These are phyloP conservation scores for Polydrusus tereticollis DNA, from an alignment of 2,888 invertebrate species.

Conservation along the genomic window DNA sequence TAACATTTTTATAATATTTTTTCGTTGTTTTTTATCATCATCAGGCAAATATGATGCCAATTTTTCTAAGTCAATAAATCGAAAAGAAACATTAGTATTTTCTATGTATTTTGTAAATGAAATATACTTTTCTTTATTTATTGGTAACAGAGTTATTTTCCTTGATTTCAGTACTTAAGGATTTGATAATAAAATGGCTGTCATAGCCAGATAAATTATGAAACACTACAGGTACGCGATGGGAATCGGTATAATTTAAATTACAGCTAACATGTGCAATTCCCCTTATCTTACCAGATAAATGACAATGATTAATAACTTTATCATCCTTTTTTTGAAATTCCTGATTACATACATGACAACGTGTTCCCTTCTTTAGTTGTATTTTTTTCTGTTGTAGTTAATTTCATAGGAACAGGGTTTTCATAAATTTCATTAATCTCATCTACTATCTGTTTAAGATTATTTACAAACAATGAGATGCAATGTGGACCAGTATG, in stretches of 20 bases:
- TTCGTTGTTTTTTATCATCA: neutral
- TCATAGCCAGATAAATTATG: neutral
- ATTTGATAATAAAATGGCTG: neutral
- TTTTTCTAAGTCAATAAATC: conserved; percentile 3
- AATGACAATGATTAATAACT: neutral
- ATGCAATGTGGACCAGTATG: conserved; percentile 27
- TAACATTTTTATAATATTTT: neutral
- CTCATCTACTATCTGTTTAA: neutral
- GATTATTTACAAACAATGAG: neutral
- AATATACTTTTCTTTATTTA: conserved; percentile 44
- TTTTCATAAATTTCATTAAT: neutral
- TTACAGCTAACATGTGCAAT: conserved; percentile 5
- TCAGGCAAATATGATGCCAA: neutral
- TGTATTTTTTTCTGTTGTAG: neutral
- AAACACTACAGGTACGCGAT: neutral
- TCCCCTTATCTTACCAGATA: neutral
- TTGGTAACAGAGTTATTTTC: neutral
- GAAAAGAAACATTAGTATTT: conserved; percentile 40
- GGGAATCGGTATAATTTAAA: neutral
- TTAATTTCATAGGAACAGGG: neutral
- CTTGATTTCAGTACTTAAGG: conserved; percentile 4
- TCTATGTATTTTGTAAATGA: conserved; percentile 51
- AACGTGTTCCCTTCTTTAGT: neutral
- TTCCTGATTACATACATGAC: neutral
- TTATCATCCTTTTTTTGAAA: neutral